Evolutionary conservation across 2,797 vertebrate species (phyloP).

Genomic region (Argyrosomus regius): DNA sequence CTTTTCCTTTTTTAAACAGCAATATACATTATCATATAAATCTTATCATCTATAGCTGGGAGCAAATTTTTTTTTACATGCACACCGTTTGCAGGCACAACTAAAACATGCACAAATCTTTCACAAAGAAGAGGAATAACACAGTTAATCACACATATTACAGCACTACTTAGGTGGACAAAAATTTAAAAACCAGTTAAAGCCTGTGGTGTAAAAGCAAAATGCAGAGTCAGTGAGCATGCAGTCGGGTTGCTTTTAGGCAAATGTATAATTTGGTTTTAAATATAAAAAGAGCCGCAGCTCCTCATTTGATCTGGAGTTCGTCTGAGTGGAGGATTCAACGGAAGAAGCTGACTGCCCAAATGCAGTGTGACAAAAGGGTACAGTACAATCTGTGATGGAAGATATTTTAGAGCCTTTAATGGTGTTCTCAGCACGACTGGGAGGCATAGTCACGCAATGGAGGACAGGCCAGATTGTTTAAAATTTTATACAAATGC

Average conservation of each 20-base stretch:
- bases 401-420: slow-evolving; percentile 65
- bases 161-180: not conserved
- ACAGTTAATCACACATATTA: not conserved
- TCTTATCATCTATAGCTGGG: not conserved
- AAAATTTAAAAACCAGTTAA: not conserved
- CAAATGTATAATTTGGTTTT: slow-evolving; percentile 37
- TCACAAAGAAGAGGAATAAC: not conserved
- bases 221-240: slow-evolving; percentile 2
- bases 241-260: slow-evolving; percentile 1
- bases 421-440: slow-evolving; percentile 61
- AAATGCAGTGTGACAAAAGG: slow-evolving; percentile 59
- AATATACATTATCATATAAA: not conserved
- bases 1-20: not conserved
- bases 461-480: slow-evolving; percentile 29
- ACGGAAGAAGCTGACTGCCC: slow-evolving; percentile 23
- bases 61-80: not conserved
- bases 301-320: slow-evolving; percentile 19
- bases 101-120: not conserved
- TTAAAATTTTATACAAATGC: slow-evolving; percentile 63
- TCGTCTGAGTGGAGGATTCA: slow-evolving; percentile 27
- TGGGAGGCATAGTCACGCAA: slow-evolving; percentile 63
- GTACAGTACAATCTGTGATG: slow-evolving; percentile 48
- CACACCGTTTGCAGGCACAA: not conserved
- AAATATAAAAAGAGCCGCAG: slow-evolving; percentile 17
- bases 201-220: slow-evolving; percentile 1